Conservation (phyloP, 2,797 vertebrate species). For the Esox lucius region DNA sequence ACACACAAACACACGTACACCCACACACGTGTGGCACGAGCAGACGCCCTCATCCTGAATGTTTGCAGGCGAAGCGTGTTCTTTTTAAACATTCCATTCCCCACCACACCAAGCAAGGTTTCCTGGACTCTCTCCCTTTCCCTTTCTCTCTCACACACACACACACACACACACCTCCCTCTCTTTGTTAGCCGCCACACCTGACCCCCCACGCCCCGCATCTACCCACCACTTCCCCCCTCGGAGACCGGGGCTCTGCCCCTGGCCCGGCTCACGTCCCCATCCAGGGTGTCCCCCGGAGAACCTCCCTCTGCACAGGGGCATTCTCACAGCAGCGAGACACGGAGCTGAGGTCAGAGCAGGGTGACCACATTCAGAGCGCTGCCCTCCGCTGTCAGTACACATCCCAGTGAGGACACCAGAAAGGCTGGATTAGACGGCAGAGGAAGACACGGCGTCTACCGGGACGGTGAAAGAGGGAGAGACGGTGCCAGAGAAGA, state of each 20-base stretch:
- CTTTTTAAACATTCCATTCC: slow-evolving; percentile 83
- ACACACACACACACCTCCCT: slow-evolving; percentile 22
- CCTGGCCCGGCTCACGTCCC: slow-evolving; percentile 68
- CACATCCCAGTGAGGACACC: background rate
- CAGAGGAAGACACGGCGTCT: background rate
- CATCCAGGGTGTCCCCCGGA: slow-evolving; percentile 68
- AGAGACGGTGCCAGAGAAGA: background rate
- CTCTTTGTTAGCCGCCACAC: slow-evolving; percentile 26
- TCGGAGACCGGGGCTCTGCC: slow-evolving; percentile 14
- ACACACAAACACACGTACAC: slow-evolving; percentile 21
- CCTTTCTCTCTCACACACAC: slow-evolving; percentile 41
- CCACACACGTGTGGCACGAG: slow-evolving; percentile 29
- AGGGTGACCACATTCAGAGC: slow-evolving; percentile 36
- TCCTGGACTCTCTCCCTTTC: slow-evolving; percentile 78
- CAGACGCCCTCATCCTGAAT: slow-evolving; percentile 80
- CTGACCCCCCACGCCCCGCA: slow-evolving; percentile 35
- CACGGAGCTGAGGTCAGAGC: slow-evolving; percentile 52
- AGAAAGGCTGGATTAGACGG: background rate
- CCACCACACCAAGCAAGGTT: slow-evolving; percentile 69
- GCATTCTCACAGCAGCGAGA: slow-evolving; percentile 67
- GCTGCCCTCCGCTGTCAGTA: background rate
- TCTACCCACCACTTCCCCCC: background rate
- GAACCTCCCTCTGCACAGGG: slow-evolving; percentile 72
- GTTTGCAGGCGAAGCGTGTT: slow-evolving; percentile 64
- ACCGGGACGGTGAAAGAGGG: background rate